phyloP scores from a whole-genome alignment of 2,113 vertebrate genomes.

The Pagrus major region DNA sequence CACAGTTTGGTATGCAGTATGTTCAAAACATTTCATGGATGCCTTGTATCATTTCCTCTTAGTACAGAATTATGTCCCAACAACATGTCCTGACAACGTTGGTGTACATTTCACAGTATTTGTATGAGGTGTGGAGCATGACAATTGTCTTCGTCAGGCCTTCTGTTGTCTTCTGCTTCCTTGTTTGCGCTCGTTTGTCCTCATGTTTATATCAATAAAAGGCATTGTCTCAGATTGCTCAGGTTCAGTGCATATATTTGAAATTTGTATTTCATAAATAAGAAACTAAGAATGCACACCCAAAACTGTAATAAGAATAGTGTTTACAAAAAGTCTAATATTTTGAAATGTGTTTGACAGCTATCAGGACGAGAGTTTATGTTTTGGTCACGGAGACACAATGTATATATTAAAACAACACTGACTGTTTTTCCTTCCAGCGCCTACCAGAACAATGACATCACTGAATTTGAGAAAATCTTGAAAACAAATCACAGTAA shows the following conservation, averaged over 20 bases:
- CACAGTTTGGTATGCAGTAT: neutral
- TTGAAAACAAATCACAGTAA: constrained; percentile 99
- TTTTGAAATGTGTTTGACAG: constrained; percentile 48
- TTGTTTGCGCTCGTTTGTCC: constrained; percentile 33
- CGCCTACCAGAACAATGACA: constrained; percentile 99
- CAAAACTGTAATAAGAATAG: constrained; percentile 56
- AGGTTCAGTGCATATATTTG: constrained; percentile 33
- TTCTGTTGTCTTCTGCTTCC: constrained; percentile 13
- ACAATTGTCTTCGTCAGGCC: constrained; percentile 1
- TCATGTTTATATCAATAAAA: constrained; percentile 21
- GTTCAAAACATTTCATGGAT: neutral
- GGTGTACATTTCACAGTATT: constrained; percentile 2
- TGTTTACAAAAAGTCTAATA: constrained; percentile 55
- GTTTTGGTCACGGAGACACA: constrained; percentile 44
- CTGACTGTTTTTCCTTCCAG: constrained; percentile 80
- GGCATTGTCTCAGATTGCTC: neutral
- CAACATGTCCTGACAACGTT: neutral
- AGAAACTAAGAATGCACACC: constrained; percentile 25
- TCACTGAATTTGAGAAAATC: constrained; percentile 99
- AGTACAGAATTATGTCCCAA: neutral
- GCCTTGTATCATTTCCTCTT: neutral
- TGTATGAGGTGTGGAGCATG: neutral
- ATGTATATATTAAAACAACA: constrained; percentile 50
- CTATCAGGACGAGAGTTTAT: constrained; percentile 40
- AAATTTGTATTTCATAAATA: constrained; percentile 43